phyloP scores from a whole-genome alignment of 2,797 vertebrate species.

The Anolis apletophallus region DNA sequence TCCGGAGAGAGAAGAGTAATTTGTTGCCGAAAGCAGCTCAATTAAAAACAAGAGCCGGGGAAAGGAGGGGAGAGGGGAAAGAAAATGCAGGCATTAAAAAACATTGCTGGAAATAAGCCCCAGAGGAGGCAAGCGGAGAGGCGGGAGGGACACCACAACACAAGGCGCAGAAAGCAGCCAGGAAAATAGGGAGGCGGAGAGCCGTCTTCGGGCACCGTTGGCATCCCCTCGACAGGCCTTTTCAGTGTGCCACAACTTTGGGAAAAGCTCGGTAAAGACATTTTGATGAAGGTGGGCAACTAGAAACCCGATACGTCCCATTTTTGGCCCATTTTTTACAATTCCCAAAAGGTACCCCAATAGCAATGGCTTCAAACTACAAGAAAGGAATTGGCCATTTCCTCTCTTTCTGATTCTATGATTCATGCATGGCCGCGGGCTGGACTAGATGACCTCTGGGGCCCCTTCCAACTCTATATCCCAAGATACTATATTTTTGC shows the following conservation, averaged over 20 bases:
- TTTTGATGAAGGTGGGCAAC: neutral
- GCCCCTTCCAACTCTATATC: too few species aligned
- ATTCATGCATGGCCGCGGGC: too few species aligned
- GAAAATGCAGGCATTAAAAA: neutral
- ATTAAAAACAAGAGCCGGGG: neutral
- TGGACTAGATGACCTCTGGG: too few species aligned
- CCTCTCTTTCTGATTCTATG: too few species aligned
- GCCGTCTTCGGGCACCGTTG: too few species aligned
- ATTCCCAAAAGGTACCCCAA: too few species aligned
- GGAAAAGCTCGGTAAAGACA: neutral
- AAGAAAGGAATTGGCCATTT: too few species aligned
- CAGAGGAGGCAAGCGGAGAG: neutral
- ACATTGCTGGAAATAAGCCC: conserved; percentile 5
- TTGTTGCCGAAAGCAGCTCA: conserved; percentile 13
- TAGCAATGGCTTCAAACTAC: too few species aligned
- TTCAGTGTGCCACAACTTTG: neutral
- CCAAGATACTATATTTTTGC: too few species aligned
- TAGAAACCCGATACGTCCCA: neutral
- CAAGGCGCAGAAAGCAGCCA: neutral
- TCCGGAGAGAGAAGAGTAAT: neutral
- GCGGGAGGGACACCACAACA: neutral
- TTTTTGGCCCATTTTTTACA: neutral
- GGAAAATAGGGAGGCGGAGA: neutral
- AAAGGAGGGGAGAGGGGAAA: neutral
- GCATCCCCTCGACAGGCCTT: too few species aligned